Evolutionary conservation across 2,888 invertebrate genomes (phyloP), one percentile per base, ranked within the genome.

Genomic region (Tetramorium bicarinatum): DNA sequence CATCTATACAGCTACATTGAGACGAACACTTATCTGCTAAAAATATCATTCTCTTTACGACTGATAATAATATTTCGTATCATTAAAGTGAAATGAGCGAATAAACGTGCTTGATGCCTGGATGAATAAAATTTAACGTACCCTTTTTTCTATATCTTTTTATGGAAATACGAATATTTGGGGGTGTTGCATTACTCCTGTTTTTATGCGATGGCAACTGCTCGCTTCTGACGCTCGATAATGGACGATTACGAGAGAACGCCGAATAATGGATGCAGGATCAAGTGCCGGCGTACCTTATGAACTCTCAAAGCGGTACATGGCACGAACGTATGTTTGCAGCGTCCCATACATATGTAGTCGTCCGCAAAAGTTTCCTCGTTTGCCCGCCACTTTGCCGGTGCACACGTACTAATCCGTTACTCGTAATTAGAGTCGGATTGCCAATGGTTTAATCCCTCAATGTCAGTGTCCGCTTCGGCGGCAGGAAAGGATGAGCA

Each of bases 401-500:
- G 83, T 83, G 88, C 89, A 88, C 91, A 91, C 93, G 92, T 93
- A 93, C 94, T 93, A 94, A 94, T 94, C 92, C 93, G 93, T 94
- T 94, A 93, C 92, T 93, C 92, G 92, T 94, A 94, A 94, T 94
- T 94, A 94, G 94, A 94, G 92, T 93, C 92, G 93, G 93, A 94
- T 94, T 93, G 94, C 93, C 94, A 94, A 94, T 93, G 94, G 94
- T 93, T 94, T 93, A 94, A 94, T 94, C 93, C 94, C 90, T 94
- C 94, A 94, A 94, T 92, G 94, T 94, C 93, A 90, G 87, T 90
- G 88, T 82, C 82, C 54, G 84, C 84, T 72, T 75, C 52, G 72
- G 82, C 18, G 59, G 47, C 52, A 81, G 85, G 61, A 72, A 67
- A 71, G 71, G 47, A 29, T 67, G 52, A 21, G 52, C 21, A 44